phyloP scores from a whole-genome alignment of 2,888 invertebrate species.

The Orchesellides sinensis region DNA sequence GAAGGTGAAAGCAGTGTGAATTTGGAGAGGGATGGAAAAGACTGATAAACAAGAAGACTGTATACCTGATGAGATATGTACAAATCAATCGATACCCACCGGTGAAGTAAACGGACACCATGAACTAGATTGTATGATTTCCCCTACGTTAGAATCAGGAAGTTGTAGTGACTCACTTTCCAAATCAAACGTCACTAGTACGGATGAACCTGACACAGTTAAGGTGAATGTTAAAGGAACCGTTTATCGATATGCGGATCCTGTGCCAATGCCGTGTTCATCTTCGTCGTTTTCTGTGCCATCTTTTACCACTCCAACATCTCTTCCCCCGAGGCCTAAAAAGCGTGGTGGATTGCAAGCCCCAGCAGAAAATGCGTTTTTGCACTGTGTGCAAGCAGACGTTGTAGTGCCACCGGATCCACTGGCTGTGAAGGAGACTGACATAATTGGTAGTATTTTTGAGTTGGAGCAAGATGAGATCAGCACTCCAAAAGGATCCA shows the following conservation, averaged over 20 bases:
- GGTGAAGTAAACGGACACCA: not conserved
- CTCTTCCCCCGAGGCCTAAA: not conserved
- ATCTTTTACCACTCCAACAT: not conserved
- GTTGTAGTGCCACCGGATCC: not conserved
- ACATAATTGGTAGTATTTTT: constrained; percentile 26
- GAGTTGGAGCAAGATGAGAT: constrained; percentile 23
- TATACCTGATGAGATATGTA: not conserved
- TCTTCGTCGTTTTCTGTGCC: not conserved
- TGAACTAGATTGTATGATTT: too few relatives aligned
- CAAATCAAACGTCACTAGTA: too few relatives aligned
- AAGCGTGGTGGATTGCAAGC: not conserved
- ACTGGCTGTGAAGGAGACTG: not conserved
- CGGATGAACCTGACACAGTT: not conserved
- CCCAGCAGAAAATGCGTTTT: not conserved
- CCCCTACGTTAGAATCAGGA: too few relatives aligned
- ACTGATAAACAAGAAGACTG: too few relatives aligned
- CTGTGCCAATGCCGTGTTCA: not conserved
- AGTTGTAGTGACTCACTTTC: too few relatives aligned
- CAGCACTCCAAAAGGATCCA: constrained; percentile 37
- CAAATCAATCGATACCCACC: not conserved
- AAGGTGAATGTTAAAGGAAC: not conserved
- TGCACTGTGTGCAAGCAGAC: constrained; percentile 26
- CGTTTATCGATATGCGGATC: not conserved
- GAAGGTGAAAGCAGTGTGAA: too few relatives aligned
- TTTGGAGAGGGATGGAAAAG: too few relatives aligned